Evolutionary conservation across 2,113 vertebrate genomes (phyloP), one percentile per base, ranked within the genome.

Genomic region (Ptychochromis oligacanthus): DNA sequence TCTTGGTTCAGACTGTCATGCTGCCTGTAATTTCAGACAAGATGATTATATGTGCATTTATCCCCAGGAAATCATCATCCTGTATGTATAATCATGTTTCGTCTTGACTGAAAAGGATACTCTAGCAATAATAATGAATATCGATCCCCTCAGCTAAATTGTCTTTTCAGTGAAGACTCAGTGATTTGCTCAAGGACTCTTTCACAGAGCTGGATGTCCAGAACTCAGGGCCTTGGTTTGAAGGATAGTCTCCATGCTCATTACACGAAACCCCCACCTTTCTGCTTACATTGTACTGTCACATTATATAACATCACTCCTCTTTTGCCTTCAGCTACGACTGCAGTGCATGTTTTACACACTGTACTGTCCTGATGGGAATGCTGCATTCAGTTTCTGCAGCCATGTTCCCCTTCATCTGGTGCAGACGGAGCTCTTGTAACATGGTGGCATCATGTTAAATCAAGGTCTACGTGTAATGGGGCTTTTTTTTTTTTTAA

Each of bases 311-410:
- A 75, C 80, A 75, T 75, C 86, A 20, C n/a, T 64, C 74, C 84
- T 59, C 67, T 78, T 83, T 83, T 28, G 84, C 87, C 88, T 84
- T 38, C 1, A 40, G 91, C 90, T 79, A 82, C 57, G 67, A 79
- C 77, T 88, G 72, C 80, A 88, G 75, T 58, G 34, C 55, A 74
- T 89, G 88, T 88, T 90, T 82, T 76, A 81, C 85, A 89, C 36
- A 56, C 64, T 64, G 60, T 43, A 4, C 88, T 20, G 60, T 85
- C 78, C 87, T 77, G 82, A 81, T 87, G 82, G 85, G 77, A 88
- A 26, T 79, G 77, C 55, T 77, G 82, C 78, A 61, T 75, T 85
- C 24, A 75, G 34, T 11, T 76, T 88, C 85, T 57, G 75, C 75
- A 78, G 62, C n/a, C 5, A n/a, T 13, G 31, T 46, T 89, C 54